Base-by-base conservation (phyloP, 2,113 vertebrate species). In the Rattus norvegicus region DNA sequence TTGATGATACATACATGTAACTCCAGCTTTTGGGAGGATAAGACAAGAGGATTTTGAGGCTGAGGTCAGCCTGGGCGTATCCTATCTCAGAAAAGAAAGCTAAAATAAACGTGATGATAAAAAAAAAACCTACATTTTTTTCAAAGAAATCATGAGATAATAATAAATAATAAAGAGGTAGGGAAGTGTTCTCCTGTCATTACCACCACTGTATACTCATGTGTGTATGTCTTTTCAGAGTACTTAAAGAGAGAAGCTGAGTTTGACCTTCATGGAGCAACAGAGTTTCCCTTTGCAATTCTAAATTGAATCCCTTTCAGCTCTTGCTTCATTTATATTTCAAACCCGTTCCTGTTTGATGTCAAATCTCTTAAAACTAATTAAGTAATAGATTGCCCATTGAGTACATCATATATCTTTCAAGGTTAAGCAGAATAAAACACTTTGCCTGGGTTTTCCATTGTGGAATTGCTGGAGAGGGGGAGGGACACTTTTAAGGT, bases 351-450 rank as follows among this genome's bases (percentile, higher is more conserved):
- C 61, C 87, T 69, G 14, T 94, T 88, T 95, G 77, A 90, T 97
- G 88, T 95, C 90, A 96, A 67, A 81, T 88, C 79, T 92, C 88
- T 91, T 93, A 65, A 97, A 96, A 80, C 76, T 91, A 97, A 97
- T 97, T 96, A 97, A 95, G 88, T 90, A 88, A 95, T 97, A 95
- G 88, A 95, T 88, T 96, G 95, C 79, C 76, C 67, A n/a, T 65
- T 93, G 90, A 92, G 80, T 30, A 92, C 33, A 88, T 73, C 72
- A 75, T 93, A 28, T 96, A 93, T 95, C 70, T 96, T 97, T 93
- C 95, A 96, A 98, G 94, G 91, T 97, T 97, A 97, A 90, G 20
- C 47, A 97, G 39, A 97, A 93, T 92, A 85, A 97, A 97, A 77
- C 17, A 63, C 24, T 93, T 96, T 73, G 70, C 39, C 72, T 95